These are phyloP conservation scores for Xestoiulus laeticollis DNA, from an alignment of 2,888 invertebrate genomes.

Conservation along the genomic window DNA sequence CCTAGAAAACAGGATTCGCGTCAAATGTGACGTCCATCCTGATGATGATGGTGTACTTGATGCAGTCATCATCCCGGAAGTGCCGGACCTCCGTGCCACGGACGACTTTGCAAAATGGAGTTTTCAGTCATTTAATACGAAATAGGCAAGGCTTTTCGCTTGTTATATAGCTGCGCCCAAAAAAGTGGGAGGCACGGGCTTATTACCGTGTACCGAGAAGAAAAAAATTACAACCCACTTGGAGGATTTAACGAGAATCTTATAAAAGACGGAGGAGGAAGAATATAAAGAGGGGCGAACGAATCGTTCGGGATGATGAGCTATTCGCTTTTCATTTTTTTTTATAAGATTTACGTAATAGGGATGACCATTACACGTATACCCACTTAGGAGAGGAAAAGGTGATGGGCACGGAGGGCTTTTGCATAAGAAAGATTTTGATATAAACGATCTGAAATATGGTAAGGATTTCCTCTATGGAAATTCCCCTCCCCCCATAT, in stretches of 20 bases:
- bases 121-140: neutral
- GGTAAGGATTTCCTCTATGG: neutral
- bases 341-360: neutral
- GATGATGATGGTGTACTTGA: neutral
- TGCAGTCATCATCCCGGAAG: neutral
- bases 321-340: neutral
- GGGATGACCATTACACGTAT: neutral
- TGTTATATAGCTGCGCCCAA: neutral
- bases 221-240: slow-evolving; percentile 9
- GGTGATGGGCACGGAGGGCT: neutral
- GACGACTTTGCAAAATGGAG: too few relatives aligned
- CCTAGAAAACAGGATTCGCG: neutral
- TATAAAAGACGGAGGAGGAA: neutral
- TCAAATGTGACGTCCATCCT: neutral
- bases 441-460: neutral
- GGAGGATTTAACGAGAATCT: neutral
- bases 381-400: neutral
- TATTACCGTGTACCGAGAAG: neutral
- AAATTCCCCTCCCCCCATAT: neutral
- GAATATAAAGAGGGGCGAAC: neutral
- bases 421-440: neutral
- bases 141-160: neutral
- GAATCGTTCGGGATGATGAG: neutral
- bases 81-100: neutral
- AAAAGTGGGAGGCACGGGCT: neutral